Base-by-base conservation (phyloP, 37 sponge, comb jelly and placozoan species). In the Beroe ovata region DNA sequence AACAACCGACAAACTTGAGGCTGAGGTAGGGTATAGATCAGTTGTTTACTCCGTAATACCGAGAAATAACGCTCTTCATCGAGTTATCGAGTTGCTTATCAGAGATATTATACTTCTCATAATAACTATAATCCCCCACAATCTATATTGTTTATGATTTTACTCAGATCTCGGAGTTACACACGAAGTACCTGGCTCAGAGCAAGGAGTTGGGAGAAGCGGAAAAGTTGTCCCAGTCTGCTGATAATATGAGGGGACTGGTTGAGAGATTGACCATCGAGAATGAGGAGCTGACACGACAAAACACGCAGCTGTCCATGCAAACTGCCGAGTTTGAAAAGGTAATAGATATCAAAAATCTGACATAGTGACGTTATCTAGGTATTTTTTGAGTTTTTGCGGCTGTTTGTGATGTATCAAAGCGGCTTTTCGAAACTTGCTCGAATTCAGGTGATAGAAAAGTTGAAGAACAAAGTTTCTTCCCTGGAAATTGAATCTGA, bases 171-270 rank as follows among this genome's bases (percentile, higher is more conserved):
- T 77, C 84, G 22, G 84, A 77, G 54, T 54, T 77, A 0, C 84
- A 77, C 54, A 77, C 38, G 36, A 77, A 77, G 84, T 77, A 77
- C 54, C 84, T 77, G 47, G 84, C 42, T 19, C 84, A 77, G 22
- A 25, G 54, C 16, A 30, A 35, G 21, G 84, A 77, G 84, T 26
- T 77, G 84, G 84, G 54, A 0, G 84, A 77, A 23, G 84, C 84
- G 2, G 84, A 77, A 54, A 77, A 77, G 28, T 25, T 77, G 22
- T 39, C 84, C 42, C 84, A 77, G 25, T 42, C 54, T 3, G 42
- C 84, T 1, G 54, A 77, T 54, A 77, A 77, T 29, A 39, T 77
- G 54, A 8, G 84, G 28, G 54, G 54, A 0, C 25, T 77, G 22
- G 54, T 77, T 11, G 84, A 77, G 84, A 39, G 84, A 42, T 54